phyloP scores from a whole-genome alignment of 2,113 vertebrate species.

The Paramormyrops kingsleyae region DNA sequence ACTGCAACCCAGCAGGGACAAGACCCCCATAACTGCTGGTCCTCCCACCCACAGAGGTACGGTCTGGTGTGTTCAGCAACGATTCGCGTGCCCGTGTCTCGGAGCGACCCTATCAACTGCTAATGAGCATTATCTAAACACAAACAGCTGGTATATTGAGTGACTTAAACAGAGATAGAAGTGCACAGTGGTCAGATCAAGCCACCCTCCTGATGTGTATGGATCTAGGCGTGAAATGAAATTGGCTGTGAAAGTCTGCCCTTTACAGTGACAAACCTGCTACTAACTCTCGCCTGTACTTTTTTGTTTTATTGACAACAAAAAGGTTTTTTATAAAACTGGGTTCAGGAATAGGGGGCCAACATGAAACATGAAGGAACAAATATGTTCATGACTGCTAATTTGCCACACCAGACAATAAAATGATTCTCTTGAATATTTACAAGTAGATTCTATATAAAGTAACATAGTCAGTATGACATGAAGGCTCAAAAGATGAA shows the following conservation, averaged over 20 bases:
- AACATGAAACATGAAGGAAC: not conserved
- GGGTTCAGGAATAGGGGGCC: not conserved
- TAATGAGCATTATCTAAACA: not conserved
- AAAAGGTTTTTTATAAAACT: not conserved
- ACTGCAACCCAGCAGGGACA: not conserved
- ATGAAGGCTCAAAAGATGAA: not conserved
- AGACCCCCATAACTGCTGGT: not conserved
- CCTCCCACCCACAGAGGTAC: not conserved
- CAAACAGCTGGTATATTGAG: slow-evolving; percentile 4
- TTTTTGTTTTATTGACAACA: slow-evolving; percentile 4
- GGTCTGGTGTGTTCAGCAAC: not conserved
- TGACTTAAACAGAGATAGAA: slow-evolving; percentile 20
- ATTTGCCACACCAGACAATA: not conserved
- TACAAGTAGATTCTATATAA: not conserved
- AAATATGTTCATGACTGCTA: not conserved
- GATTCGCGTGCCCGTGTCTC: not conserved
- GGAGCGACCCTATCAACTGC: not conserved
- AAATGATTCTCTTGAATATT: not conserved
- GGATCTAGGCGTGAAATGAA: slow-evolving; percentile 19
- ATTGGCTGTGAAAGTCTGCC: not conserved
- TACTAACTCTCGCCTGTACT: not conserved
- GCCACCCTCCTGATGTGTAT: slow-evolving; percentile 8
- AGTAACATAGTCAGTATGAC: not conserved
- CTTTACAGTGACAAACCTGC: slow-evolving; percentile 3
- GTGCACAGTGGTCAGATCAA: slow-evolving; percentile 22